phyloP scores from a whole-genome alignment of 2,113 vertebrate species.

The Neotoma lepida region DNA sequence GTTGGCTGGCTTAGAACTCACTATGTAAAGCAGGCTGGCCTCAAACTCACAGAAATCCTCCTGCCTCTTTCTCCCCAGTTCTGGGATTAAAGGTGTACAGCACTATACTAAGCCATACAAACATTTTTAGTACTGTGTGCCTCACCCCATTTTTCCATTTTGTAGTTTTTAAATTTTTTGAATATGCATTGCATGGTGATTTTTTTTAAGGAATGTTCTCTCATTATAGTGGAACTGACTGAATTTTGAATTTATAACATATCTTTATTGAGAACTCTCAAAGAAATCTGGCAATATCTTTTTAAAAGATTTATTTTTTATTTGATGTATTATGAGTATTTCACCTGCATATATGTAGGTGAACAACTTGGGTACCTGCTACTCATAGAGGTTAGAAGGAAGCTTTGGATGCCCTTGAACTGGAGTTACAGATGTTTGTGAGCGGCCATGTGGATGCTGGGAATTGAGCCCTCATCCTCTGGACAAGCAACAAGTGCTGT shows the following conservation, averaged over 20 bases:
- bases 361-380: background rate
- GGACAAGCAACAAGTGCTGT: background rate
- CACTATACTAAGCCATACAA: background rate
- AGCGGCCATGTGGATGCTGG: background rate
- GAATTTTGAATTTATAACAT: background rate
- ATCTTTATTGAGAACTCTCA: constrained; percentile 28
- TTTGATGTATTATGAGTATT: background rate
- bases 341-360: background rate
- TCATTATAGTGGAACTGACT: constrained; percentile 31
- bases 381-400: background rate
- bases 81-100: background rate
- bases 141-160: background rate
- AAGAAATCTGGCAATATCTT: constrained; percentile 18
- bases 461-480: background rate
- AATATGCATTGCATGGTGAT: background rate
- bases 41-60: background rate
- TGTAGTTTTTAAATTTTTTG: constrained; percentile 36
- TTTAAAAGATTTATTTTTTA: background rate
- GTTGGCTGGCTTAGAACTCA: background rate
- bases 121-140: background rate
- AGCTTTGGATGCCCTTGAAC: background rate
- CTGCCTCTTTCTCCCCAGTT: background rate
- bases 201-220: background rate
- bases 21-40: background rate
- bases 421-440: background rate